Evolutionary conservation across 2,113 vertebrate genomes (phyloP).

Genomic region (Campylomormyrus tamandua): DNA sequence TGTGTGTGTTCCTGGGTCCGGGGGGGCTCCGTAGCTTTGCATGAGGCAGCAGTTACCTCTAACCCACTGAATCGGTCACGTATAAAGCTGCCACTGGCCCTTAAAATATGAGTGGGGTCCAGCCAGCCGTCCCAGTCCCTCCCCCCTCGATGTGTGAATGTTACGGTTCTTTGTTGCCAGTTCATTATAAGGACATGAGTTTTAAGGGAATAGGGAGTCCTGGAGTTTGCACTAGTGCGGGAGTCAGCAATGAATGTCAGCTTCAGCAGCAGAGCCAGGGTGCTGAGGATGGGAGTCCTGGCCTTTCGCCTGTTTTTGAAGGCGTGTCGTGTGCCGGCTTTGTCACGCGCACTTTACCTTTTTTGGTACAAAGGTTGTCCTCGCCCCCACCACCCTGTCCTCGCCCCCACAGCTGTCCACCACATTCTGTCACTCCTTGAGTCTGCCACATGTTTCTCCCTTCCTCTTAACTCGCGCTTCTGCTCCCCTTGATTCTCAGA

Average conservation of each 20-base stretch:
- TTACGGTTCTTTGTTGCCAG: neutral
- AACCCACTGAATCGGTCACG: slow-evolving; percentile 53
- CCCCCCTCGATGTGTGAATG: neutral
- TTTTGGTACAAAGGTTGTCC: neutral
- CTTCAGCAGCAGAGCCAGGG: neutral
- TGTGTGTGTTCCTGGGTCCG: slow-evolving; percentile 6
- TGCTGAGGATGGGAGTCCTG: neutral
- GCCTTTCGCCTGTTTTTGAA: neutral
- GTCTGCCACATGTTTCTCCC: neutral
- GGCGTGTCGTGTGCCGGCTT: neutral
- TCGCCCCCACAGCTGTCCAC: neutral
- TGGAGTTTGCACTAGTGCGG: neutral
- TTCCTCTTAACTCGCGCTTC: neutral
- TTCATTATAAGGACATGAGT: neutral
- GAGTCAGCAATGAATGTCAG: neutral
- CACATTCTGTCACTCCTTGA: neutral
- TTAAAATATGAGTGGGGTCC: neutral
- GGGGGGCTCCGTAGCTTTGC: neutral
- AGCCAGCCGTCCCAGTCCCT: neutral
- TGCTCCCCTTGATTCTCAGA: neutral
- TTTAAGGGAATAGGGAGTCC: neutral
- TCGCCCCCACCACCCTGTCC: neutral
- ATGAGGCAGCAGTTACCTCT: slow-evolving; percentile 37
- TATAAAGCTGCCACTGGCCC: slow-evolving; percentile 43
- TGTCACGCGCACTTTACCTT: neutral